Base-by-base conservation (phyloP, 2,113 vertebrate species). In the Falcunculus frontatus region DNA sequence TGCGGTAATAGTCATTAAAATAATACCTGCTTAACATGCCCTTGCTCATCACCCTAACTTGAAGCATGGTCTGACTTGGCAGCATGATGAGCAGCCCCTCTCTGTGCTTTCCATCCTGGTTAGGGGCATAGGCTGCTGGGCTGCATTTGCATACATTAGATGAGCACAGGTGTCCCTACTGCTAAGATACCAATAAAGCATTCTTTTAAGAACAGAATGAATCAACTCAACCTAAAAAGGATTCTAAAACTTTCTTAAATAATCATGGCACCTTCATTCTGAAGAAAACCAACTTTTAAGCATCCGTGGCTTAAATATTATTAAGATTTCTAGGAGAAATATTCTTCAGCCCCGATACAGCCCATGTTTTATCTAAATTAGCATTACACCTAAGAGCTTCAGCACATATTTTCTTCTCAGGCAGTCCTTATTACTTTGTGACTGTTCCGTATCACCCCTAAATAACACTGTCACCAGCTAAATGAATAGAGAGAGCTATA, bases 291-390 rank as follows among this genome's bases (percentile, higher is more conserved):
- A 55, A 63, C 20, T 47, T 80, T 25, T 59, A 92, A 84, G 21
- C 47, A 65, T 39, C 29, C 35, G 33, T 46, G 15, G 27, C 16
- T 88, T 55, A 33, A 88, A 74, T 35, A 62, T 70, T 69, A 57
- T 46, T 74, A 84, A 87, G 64, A 67, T 52, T 80, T 83, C 33
- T 22, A 27, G 57, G 11, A 88, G 41, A 65, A 83, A 92, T 50
- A 80, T 41, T 65, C 90, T 60, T 47, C 33, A 76, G 46, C 23
- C 29, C 20, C 37, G 83, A 14, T 0, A 62, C 26, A 86, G 55
- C 30, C 81, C 42, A 42, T 84, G 50, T 94, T 90, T 94, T 80
- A 90, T 82, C 93, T 81, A 90, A 95, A 92, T 95, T 80, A 95
- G 60, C 60, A 63, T 75, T 84, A 92, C 19, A 90, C 76, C 92